Percentiles rank a stretch among this genome's conserved stretches.
Evolutionary conservation across 2,113 vertebrate genomes (phyloP).

Genomic region (Hylia prasina): DNA sequence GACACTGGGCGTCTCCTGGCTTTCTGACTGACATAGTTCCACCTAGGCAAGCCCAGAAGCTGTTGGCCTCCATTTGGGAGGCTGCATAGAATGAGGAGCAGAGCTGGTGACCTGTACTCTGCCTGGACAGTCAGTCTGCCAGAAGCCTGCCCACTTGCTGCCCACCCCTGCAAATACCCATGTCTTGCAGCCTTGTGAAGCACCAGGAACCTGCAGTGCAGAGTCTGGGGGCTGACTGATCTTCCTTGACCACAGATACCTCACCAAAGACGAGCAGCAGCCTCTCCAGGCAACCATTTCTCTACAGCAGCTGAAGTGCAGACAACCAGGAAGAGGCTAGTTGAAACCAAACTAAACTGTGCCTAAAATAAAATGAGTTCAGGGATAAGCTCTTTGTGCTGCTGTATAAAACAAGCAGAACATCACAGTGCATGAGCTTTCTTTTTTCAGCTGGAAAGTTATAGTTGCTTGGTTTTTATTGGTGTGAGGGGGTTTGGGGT

Average conservation of each 20-base stretch:
- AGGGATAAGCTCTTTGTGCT: neutral
- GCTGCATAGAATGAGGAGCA: neutral
- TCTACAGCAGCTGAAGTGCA: neutral
- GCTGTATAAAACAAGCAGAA: neutral
- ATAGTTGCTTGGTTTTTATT: neutral
- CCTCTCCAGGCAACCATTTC: neutral
- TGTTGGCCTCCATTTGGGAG: neutral
- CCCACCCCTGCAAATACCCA: neutral
- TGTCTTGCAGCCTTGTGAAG: accelerated
- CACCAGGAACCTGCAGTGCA: neutral
- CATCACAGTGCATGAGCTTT: neutral
- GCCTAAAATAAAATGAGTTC: neutral
- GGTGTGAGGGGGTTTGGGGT: no score
- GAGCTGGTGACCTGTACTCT: neutral
- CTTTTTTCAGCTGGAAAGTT: neutral
- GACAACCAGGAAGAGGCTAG: neutral
- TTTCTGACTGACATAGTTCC: neutral
- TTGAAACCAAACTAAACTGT: neutral
- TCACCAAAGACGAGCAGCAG: neutral
- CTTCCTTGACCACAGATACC: neutral
- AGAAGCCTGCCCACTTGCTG: accelerated
- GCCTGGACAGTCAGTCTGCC: neutral
- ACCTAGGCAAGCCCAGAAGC: neutral
- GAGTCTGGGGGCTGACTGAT: neutral
- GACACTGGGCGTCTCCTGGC: neutral